These are phyloP conservation scores for Aspidiotus rigidus DNA, from an alignment of 2,888 invertebrate genomes.

Conservation along the genomic window DNA sequence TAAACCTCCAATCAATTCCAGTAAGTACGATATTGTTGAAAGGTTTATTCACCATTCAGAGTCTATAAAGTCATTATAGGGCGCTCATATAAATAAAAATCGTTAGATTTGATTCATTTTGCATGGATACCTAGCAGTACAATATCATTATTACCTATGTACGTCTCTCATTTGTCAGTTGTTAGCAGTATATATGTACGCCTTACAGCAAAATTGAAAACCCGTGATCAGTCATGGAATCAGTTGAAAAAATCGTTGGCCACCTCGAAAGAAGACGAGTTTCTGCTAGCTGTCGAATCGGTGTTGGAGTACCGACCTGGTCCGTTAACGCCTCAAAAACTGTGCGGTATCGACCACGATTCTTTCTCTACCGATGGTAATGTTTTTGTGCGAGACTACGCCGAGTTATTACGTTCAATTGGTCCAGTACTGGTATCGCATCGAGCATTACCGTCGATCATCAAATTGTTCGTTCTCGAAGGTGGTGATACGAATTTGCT, in stretches of 20 bases:
- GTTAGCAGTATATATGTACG: not conserved
- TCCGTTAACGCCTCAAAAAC: slow-evolving; percentile 56
- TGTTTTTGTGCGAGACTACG: slow-evolving; percentile 15
- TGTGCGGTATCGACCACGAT: slow-evolving; percentile 49
- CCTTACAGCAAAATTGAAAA: slow-evolving; percentile 11
- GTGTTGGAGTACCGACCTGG: slow-evolving; percentile 48
- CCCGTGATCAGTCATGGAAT: slow-evolving; percentile 32
- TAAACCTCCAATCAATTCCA: not conserved
- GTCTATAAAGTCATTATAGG: no score
- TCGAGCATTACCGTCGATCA: slow-evolving; percentile 14
- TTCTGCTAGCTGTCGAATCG: slow-evolving; percentile 41
- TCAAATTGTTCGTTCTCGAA: slow-evolving; percentile 34
- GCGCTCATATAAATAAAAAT: no score
- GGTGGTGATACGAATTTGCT: slow-evolving; percentile 32
- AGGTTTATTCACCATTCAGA: not conserved
- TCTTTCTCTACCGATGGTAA: slow-evolving; percentile 12
- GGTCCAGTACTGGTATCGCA: slow-evolving; percentile 10
- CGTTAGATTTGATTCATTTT: no score
- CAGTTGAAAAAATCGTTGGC: slow-evolving; percentile 40
- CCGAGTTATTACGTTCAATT: slow-evolving; percentile 1
- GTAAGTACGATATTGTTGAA: not conserved
- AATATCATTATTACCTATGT: no score
- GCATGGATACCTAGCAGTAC: no score
- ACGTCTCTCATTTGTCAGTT: no score
- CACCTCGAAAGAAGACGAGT: slow-evolving; percentile 40